A percentile compares a stretch with the other conserved stretches of the same genome.
These are phyloP conservation scores for Myotis daubentonii DNA, from an alignment of 2,797 vertebrate species.

Conservation along the genomic window DNA sequence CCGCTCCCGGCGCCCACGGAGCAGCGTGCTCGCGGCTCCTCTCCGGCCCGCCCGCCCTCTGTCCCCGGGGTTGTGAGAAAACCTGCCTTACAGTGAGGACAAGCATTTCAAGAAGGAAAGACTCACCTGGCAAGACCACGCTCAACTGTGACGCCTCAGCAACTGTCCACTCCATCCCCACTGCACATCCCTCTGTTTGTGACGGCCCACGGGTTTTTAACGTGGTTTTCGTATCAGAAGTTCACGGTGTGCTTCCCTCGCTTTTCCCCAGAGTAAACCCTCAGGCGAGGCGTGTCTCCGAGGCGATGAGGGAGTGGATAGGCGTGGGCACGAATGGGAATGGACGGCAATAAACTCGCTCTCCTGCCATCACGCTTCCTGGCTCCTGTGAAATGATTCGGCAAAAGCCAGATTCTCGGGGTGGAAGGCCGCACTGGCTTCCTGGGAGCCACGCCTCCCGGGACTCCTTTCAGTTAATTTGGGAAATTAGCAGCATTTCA, in stretches of 20 bases:
- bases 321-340: slow-evolving; percentile 73
- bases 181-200: neutral
- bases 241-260: slow-evolving; percentile 30
- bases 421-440: slow-evolving; percentile 63
- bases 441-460: slow-evolving; percentile 47
- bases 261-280: slow-evolving; percentile 50
- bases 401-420: slow-evolving; percentile 65
- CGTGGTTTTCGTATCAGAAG: slow-evolving; percentile 60
- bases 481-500: slow-evolving; percentile 79
- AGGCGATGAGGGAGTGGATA: slow-evolving; percentile 66
- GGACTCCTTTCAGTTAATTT: slow-evolving; percentile 66
- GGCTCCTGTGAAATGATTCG: slow-evolving; percentile 79
- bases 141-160: slow-evolving; percentile 18
- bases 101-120: slow-evolving; percentile 53
- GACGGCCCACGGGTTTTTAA: slow-evolving; percentile 13
- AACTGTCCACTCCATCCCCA: neutral
- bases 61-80: neutral
- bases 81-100: slow-evolving; percentile 72
- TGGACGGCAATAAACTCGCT: slow-evolving; percentile 65
- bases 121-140: neutral
- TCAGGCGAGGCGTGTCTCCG: slow-evolving; percentile 70
- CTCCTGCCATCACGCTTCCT: slow-evolving; percentile 56
- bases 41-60: neutral
- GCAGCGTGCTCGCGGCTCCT: neutral
- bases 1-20: fast-evolving